Base-by-base conservation (phyloP, 1,140 invertebrate genomes). In the Mactra quadrangularis region DNA sequence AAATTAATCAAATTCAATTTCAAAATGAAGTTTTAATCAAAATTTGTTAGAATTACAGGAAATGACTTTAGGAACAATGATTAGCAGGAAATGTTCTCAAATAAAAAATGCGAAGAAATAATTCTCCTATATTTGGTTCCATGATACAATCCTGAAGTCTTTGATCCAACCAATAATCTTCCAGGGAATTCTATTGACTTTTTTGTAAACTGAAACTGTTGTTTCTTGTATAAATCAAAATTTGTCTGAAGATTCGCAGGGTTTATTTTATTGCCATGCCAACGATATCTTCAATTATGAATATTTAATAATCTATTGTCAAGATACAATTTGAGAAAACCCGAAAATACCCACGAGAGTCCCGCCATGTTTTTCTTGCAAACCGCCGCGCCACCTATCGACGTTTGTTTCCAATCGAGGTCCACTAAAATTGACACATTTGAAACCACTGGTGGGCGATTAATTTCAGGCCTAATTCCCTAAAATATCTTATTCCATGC, bases 251-350 rank as follows among this genome's bases (percentile, higher is more conserved):
- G 47, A 60, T 27, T 76, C 59, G n/a, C 59, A 27, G 57, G 41
- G 59, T 62, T 76, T 76, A 45, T 60, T 76, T 76, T 62, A 62
- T 76, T 76, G 55, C 15, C 53, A 50, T 41, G 13, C 25, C 76
- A 27, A 52, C 64, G 77, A 70, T 70, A 81, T 47, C 77, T 70
- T 64, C 55, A 59, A 70, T 70, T 81, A 81, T 81, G 66, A 81
- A 81, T 81, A 81, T 81, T 81, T 81, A 81, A 81, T 81, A 70
- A 70, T 35, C 15, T 50, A 55, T 81, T 81, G 77, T 81, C 60
- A 81, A 68, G 77, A 81, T 68, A 81, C 41, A 59, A 81, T 71
- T 81, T 81, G 64, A 78, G 77, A 81, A 81, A 81, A 81, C 66
- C 64, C 53, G 53, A 50, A 70, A 70, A 71, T 66, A 71, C 77